Conservation (phyloP, 2,113 vertebrate genomes). For the Eublepharis macularius region DNA sequence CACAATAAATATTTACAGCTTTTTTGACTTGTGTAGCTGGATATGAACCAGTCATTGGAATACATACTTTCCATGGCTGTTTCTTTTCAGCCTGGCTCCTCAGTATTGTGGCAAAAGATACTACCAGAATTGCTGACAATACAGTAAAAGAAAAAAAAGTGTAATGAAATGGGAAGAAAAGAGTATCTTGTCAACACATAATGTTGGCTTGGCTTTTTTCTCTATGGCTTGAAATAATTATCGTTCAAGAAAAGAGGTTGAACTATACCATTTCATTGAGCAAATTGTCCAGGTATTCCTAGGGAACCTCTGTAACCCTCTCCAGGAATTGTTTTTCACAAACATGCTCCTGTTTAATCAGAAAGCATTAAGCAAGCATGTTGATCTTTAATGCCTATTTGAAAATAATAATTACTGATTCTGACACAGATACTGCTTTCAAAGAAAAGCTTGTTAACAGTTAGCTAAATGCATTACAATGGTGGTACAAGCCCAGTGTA, state of each 20-base stretch:
- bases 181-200: neutral
- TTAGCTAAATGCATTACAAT: no score
- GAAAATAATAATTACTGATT: no score
- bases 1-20: neutral
- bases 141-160: neutral
- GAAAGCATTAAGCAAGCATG: no score
- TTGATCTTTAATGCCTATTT: no score
- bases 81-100: neutral
- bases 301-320: no score
- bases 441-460: no score
- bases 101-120: neutral
- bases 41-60: neutral
- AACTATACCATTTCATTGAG: neutral
- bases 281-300: no score
- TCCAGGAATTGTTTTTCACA: no score
- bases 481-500: no score
- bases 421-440: no score
- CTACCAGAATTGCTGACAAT: neutral
- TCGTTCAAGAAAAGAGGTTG: neutral
- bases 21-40: constrained; percentile 13
- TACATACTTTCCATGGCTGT: neutral
- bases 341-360: no score
- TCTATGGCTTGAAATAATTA: neutral
- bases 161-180: neutral
- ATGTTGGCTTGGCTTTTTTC: neutral